These are phyloP conservation scores for Synergus umbraculus DNA, from an alignment of 2,888 invertebrate genomes.

Conservation along the genomic window DNA sequence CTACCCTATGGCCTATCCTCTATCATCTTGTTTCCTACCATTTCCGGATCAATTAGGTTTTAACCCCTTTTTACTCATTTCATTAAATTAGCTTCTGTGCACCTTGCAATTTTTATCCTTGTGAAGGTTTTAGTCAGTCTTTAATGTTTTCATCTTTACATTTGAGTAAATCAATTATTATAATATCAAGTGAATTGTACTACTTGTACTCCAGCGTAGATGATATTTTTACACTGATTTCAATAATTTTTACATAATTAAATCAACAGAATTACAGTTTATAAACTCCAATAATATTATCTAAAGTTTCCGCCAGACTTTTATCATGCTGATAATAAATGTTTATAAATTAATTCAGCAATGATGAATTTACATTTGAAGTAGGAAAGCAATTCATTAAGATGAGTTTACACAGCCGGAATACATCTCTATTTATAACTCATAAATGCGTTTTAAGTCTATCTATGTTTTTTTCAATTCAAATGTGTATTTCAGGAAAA, in stretches of 20 bases:
- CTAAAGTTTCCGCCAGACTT: no score
- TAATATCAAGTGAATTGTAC: no score
- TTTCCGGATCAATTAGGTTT: conserved; percentile 24
- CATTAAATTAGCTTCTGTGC: not conserved
- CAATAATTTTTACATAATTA: no score
- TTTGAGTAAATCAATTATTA: no score
- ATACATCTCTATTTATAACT: not conserved
- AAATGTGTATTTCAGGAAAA: not conserved
- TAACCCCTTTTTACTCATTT: not conserved
- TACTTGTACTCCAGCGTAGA: no score
- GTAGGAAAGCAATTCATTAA: not conserved
- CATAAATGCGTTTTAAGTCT: not conserved
- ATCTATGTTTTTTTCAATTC: not conserved
- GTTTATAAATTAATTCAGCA: not conserved
- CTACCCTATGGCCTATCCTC: conserved; percentile 27
- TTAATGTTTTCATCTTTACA: no score
- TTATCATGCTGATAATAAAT: not conserved
- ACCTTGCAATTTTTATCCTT: not conserved
- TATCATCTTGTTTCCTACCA: conserved; percentile 21
- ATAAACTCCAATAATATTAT: no score
- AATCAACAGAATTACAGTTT: no score
- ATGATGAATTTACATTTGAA: not conserved
- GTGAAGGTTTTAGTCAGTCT: no score
- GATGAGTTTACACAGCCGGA: not conserved
- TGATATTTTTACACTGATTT: no score